These are phyloP conservation scores for Meganola albula DNA, from an alignment of 2,888 invertebrate genomes.

Conservation along the genomic window DNA sequence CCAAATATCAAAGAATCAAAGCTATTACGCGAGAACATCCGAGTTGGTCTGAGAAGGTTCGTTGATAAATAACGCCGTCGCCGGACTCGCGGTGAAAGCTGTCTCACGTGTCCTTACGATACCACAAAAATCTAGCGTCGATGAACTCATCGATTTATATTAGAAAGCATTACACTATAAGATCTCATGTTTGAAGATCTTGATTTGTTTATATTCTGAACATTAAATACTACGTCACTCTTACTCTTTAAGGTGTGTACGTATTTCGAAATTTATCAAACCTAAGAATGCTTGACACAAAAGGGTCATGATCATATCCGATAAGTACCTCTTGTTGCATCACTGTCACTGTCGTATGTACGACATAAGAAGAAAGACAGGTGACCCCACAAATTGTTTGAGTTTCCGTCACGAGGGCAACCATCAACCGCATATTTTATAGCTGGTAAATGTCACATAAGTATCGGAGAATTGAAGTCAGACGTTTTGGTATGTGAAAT, in stretches of 20 bases:
- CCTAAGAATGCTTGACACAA: no score
- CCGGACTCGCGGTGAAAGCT: constrained; percentile 22
- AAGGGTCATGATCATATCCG: no score
- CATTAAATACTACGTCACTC: no score
- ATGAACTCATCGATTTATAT: constrained; percentile 12
- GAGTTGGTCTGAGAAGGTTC: constrained; percentile 14
- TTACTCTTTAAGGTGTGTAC: no score
- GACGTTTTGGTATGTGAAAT: constrained; percentile 25
- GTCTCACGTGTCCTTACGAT: constrained; percentile 19
- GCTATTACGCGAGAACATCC: constrained; percentile 2
- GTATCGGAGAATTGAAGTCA: constrained; percentile 10
- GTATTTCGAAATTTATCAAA: no score
- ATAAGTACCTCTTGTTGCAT: constrained; percentile 17
- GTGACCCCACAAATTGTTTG: constrained; percentile 8
- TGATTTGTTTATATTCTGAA: no score
- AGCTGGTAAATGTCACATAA: constrained; percentile 8
- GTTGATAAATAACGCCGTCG: constrained; percentile 20
- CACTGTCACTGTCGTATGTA: constrained; percentile 8
- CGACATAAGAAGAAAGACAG: constrained; percentile 16
- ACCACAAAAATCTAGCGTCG: constrained; percentile 10
- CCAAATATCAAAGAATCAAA: no score
- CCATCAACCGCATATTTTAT: constrained; percentile 13
- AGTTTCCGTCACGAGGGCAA: constrained; percentile 7
- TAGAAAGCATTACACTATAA: constrained; percentile 13
- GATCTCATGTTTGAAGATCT: no score